Conservation (phyloP, 2,113 vertebrate species). For the Boleophthalmus pectinirostris region DNA sequence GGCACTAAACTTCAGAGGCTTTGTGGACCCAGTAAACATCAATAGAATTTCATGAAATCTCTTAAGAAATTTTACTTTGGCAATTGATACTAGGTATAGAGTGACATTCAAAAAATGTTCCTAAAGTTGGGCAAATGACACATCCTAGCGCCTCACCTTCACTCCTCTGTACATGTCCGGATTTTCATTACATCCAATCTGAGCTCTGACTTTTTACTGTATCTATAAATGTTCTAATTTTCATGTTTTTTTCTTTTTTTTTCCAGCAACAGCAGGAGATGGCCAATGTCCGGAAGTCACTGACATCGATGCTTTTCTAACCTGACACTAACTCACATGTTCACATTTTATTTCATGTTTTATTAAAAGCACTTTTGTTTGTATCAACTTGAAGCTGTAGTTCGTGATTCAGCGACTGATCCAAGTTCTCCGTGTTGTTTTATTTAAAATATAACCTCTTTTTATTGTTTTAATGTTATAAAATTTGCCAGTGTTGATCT, state of each 20-base stretch:
- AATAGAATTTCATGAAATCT: too few relatives aligned
- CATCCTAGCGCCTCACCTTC: too few relatives aligned
- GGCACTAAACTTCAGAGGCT: too few relatives aligned
- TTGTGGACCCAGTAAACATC: too few relatives aligned
- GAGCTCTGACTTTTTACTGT: not conserved
- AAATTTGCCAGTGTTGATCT: not conserved
- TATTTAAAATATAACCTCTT: not conserved
- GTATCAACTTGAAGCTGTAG: not conserved
- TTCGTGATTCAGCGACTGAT: not conserved
- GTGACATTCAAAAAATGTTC: too few relatives aligned
- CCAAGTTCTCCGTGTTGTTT: not conserved
- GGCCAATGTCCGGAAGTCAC: slow-evolving; percentile 75
- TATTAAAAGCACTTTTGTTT: not conserved
- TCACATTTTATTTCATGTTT: not conserved
- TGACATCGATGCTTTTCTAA: slow-evolving; percentile 78
- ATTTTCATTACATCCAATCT: not conserved
- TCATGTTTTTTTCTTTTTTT: slow-evolving; percentile 35
- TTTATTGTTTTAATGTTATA: not conserved
- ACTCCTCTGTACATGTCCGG: too few relatives aligned
- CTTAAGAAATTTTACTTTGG: too few relatives aligned
- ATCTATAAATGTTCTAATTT: not conserved
- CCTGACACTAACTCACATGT: too few relatives aligned
- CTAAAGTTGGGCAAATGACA: too few relatives aligned
- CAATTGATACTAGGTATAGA: too few relatives aligned
- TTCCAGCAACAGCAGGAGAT: slow-evolving; percentile 79